These are phyloP conservation scores for Hyles lineata DNA, from an alignment of 2,888 invertebrate species.

Conservation along the genomic window DNA sequence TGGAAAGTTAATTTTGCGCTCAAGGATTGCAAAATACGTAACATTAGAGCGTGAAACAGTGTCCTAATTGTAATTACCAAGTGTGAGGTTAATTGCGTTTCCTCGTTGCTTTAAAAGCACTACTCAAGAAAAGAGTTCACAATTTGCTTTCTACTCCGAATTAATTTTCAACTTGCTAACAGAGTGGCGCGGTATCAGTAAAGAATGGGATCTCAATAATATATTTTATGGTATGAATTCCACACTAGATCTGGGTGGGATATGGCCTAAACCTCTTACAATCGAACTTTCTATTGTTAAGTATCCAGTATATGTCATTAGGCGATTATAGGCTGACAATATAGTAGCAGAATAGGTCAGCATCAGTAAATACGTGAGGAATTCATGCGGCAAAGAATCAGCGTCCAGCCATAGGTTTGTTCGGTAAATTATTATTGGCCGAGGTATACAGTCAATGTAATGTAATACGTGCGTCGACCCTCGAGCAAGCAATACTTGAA, in stretches of 20 bases:
- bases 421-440: constrained; percentile 36
- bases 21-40: constrained; percentile 31
- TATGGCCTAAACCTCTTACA: too few relatives aligned
- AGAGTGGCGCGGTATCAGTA: not conserved
- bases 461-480: constrained; percentile 61
- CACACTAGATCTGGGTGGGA: too few relatives aligned
- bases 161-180: constrained; percentile 23
- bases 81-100: constrained; percentile 58
- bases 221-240: too few relatives aligned
- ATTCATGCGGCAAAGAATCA: not conserved
- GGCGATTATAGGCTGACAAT: too few relatives aligned
- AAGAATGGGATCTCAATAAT: too few relatives aligned
- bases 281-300: too few relatives aligned
- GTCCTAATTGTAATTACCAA: constrained; percentile 58
- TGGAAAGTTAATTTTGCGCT: constrained; percentile 25
- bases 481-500: constrained; percentile 60
- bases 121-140: constrained; percentile 51
- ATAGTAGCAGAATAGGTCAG: too few relatives aligned
- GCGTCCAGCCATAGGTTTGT: constrained; percentile 18
- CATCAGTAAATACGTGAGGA: not conserved
- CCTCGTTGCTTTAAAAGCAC: constrained; percentile 53
- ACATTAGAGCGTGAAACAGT: constrained; percentile 50
- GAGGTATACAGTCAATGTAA: constrained; percentile 47
- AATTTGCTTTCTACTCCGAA: constrained; percentile 33
- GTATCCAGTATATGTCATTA: too few relatives aligned